Evolutionary conservation across 2,888 invertebrate genomes (phyloP).

Genomic region (Helleia helle): DNA sequence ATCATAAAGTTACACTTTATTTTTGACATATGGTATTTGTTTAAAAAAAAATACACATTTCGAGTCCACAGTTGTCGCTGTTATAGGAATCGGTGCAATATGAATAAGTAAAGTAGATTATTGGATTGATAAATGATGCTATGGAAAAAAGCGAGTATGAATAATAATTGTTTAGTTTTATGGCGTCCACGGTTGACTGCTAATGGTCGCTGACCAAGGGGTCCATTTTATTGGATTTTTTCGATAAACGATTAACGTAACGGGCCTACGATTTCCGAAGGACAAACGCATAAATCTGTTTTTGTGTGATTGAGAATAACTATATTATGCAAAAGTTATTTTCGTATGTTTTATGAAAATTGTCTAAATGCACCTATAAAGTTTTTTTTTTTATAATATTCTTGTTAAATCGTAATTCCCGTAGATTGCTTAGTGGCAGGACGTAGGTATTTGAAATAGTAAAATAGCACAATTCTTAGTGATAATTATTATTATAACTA

Average conservation of each 20-base stretch:
- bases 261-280: slow-evolving; percentile 62
- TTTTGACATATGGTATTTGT: slow-evolving; percentile 26
- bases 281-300: slow-evolving; percentile 62
- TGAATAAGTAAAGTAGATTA: slow-evolving; percentile 66
- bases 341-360: no score
- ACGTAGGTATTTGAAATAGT: no score
- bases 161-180: slow-evolving; percentile 56
- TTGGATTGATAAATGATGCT: slow-evolving; percentile 63
- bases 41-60: slow-evolving; percentile 15
- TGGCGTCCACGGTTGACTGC: slow-evolving; percentile 50
- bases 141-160: slow-evolving; percentile 49
- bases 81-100: slow-evolving; percentile 49
- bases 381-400: no score
- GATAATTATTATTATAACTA: no score
- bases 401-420: no score
- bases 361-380: no score
- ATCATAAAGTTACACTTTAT: slow-evolving; percentile 19
- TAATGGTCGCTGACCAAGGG: slow-evolving; percentile 52
- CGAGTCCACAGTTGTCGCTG: slow-evolving; percentile 34
- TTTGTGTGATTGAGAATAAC: no score
- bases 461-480: no score
- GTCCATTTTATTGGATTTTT: slow-evolving; percentile 50
- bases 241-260: slow-evolving; percentile 55
- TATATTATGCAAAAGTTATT: no score
- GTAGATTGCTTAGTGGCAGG: no score